A percentile compares a stretch with the other conserved stretches of the same genome.
phyloP scores from a whole-genome alignment of 2,797 vertebrate species.

The Onychomys leucogaster region DNA sequence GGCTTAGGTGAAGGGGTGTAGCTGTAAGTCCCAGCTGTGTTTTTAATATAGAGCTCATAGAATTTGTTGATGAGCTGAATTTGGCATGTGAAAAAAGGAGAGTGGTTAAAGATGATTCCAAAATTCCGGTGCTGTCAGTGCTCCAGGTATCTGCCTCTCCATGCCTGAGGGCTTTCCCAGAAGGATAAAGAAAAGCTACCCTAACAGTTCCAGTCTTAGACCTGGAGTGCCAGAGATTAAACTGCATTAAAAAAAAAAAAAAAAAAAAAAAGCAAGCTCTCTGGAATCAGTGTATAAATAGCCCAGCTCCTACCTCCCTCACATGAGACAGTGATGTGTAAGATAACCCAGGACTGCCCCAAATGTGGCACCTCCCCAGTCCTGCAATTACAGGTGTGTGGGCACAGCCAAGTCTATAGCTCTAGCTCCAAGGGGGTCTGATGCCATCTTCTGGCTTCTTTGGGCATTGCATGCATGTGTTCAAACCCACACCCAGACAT shows the following conservation, averaged over 20 bases:
- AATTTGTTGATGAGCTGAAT: slow-evolving; percentile 13
- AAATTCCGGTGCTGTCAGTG: slow-evolving; percentile 6
- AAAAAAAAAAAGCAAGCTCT: neutral
- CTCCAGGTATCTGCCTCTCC: neutral
- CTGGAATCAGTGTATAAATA: neutral
- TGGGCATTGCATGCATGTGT: neutral
- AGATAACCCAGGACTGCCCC: neutral
- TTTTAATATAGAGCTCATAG: slow-evolving; percentile 20
- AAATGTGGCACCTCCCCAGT: neutral
- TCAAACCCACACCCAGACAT: neutral
- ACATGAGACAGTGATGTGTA: neutral
- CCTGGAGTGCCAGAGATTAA: neutral
- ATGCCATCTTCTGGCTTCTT: neutral
- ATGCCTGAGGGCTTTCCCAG: neutral
- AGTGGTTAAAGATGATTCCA: neutral
- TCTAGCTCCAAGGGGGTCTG: neutral
- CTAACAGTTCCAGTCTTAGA: neutral
- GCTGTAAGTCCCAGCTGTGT: neutral
- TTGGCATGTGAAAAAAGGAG: neutral
- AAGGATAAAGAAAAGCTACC: neutral
- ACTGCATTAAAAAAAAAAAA: neutral
- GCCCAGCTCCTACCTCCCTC: neutral
- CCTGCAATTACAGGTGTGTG: neutral
- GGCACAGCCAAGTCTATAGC: neutral
- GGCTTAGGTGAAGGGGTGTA: neutral